A percentile compares a stretch with the other conserved stretches of the same genome.
Evolutionary conservation across 2,888 invertebrate species (phyloP).

Genomic region (Ornithoptera alexandrae): DNA sequence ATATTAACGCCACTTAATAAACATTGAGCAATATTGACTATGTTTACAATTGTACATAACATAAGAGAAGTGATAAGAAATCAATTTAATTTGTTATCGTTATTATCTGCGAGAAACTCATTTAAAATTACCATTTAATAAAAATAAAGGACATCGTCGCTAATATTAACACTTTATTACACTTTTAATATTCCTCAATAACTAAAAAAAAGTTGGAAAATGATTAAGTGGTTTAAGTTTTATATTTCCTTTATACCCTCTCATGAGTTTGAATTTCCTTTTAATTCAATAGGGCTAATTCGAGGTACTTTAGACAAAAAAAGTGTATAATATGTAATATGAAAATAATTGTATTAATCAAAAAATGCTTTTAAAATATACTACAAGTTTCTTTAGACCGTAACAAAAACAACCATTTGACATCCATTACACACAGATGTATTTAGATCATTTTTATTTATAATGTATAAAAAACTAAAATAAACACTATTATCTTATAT

Average conservation of each 20-base stretch:
- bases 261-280: neutral
- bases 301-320: neutral
- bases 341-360: neutral
- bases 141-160: neutral
- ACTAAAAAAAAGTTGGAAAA: too few relatives aligned
- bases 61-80: neutral
- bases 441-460: neutral
- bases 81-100: neutral
- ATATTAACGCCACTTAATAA: too few relatives aligned
- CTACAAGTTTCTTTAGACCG: neutral
- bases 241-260: neutral
- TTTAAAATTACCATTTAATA: too few relatives aligned
- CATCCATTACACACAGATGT: neutral
- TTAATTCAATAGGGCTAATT: neutral
- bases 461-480: neutral
- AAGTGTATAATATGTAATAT: neutral
- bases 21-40: too few relatives aligned
- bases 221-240: too few relatives aligned
- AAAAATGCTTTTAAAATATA: neutral
- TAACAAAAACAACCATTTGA: neutral
- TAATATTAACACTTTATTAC: neutral
- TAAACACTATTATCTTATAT: too few relatives aligned
- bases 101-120: neutral
- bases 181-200: too few relatives aligned
- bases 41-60: neutral